phyloP scores from a whole-genome alignment of 2,113 vertebrate genomes.

The Prionailurus bengalensis region DNA sequence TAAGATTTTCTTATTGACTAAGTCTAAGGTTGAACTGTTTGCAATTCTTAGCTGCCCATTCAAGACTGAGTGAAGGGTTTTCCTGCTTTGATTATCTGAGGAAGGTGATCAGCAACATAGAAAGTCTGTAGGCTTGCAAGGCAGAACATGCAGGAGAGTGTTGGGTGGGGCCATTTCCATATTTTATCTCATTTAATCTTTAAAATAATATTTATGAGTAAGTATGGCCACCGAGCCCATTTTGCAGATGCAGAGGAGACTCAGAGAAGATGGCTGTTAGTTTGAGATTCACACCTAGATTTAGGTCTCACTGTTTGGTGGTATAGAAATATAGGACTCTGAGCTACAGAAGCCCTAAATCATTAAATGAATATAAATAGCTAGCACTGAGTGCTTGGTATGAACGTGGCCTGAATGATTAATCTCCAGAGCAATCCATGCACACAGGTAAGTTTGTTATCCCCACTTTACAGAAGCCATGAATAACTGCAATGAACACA shows the following conservation, averaged over 20 bases:
- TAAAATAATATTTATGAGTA: background rate
- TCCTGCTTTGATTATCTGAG: background rate
- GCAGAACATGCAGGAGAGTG: background rate
- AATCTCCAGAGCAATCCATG: background rate
- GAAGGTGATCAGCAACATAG: background rate
- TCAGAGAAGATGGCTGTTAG: background rate
- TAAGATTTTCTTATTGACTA: background rate
- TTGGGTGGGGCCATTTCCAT: background rate
- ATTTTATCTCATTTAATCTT: background rate
- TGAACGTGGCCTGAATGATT: background rate
- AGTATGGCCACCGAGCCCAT: background rate
- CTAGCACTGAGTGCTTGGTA: background rate
- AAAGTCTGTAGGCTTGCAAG: background rate
- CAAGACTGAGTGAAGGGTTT: background rate
- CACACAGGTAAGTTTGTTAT: background rate
- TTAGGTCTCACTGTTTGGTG: background rate
- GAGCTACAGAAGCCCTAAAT: background rate
- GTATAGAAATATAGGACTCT: background rate
- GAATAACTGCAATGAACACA: background rate
- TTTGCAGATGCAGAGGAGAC: background rate
- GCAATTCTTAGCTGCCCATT: background rate
- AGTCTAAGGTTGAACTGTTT: background rate
- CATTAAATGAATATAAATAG: background rate
- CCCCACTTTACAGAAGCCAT: background rate
- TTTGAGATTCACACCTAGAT: background rate